phyloP scores from a whole-genome alignment of 2,888 invertebrate species.

The Phengaris alcon region DNA sequence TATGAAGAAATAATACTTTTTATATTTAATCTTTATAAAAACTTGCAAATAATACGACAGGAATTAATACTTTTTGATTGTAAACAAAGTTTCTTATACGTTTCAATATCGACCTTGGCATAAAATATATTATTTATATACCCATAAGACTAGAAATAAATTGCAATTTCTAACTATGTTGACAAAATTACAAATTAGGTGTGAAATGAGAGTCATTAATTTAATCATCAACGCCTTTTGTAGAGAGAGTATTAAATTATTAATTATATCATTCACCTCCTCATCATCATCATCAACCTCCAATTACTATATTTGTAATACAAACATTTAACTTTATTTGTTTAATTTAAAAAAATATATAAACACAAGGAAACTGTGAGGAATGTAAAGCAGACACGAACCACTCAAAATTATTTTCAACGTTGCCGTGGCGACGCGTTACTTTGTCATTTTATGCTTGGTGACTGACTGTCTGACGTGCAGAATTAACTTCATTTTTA shows the following conservation, averaged over 20 bases:
- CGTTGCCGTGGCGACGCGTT: too few species aligned
- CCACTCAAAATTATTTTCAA: too few species aligned
- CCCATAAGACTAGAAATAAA: background rate
- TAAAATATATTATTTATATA: background rate
- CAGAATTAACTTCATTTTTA: too few species aligned
- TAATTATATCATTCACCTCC: too few species aligned
- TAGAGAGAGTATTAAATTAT: background rate
- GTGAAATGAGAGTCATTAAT: conserved; percentile 1
- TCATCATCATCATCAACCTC: too few species aligned
- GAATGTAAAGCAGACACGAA: too few species aligned
- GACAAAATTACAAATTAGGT: conserved; percentile 7
- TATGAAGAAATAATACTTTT: background rate
- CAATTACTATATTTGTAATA: too few species aligned
- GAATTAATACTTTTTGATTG: background rate
- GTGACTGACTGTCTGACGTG: too few species aligned
- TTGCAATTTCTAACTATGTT: background rate
- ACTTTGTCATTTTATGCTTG: too few species aligned
- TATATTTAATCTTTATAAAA: background rate
- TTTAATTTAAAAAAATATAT: too few species aligned
- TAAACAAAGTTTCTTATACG: background rate
- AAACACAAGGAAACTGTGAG: too few species aligned
- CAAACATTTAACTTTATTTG: too few species aligned
- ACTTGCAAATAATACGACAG: background rate
- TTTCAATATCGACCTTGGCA: conserved; percentile 1
- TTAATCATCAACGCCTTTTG: background rate